A percentile compares a stretch with the other conserved stretches of the same genome.
Conservation (phyloP, 92 coral and sea anemone species). For the Porites lobata region DNA sequence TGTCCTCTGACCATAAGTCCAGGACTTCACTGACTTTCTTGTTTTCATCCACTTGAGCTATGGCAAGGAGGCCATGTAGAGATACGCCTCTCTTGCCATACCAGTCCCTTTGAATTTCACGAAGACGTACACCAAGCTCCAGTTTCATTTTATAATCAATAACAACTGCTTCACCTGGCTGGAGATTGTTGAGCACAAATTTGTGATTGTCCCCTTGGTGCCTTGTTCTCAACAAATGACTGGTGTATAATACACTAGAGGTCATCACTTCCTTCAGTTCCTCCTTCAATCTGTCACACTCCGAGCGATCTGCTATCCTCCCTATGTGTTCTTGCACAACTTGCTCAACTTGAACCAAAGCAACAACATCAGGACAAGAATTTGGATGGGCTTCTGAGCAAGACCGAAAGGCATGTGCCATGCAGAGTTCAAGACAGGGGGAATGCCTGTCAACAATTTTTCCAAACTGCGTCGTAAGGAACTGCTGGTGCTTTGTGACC, state of each 20-base stretch:
- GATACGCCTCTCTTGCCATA: constrained; percentile 70
- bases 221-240: constrained; percentile 3
- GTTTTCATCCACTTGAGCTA: not conserved
- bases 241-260: too few relatives aligned
- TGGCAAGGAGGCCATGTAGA: constrained; percentile 46
- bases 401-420: constrained; percentile 39
- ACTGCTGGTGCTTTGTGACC: too few relatives aligned
- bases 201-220: not conserved
- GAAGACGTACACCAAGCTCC: constrained; percentile 38
- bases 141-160: constrained; percentile 67
- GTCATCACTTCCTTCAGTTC: too few relatives aligned
- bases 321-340: not conserved
- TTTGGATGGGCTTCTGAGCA: constrained; percentile 29
- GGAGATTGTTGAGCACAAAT: constrained; percentile 4
- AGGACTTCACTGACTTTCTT: too few relatives aligned
- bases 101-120: constrained; percentile 70
- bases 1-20: not conserved
- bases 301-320: too few relatives aligned
- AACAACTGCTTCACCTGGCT: not conserved
- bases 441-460: constrained; percentile 53
- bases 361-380: not conserved
- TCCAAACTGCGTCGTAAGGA: not conserved
- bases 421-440: constrained; percentile 42
- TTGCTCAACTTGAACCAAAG: not conserved
- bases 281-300: too few relatives aligned